A percentile compares a stretch with the other conserved stretches of the same genome.
phyloP scores from a whole-genome alignment of 2,113 vertebrate species.

The Protomyctophum bolini region DNA sequence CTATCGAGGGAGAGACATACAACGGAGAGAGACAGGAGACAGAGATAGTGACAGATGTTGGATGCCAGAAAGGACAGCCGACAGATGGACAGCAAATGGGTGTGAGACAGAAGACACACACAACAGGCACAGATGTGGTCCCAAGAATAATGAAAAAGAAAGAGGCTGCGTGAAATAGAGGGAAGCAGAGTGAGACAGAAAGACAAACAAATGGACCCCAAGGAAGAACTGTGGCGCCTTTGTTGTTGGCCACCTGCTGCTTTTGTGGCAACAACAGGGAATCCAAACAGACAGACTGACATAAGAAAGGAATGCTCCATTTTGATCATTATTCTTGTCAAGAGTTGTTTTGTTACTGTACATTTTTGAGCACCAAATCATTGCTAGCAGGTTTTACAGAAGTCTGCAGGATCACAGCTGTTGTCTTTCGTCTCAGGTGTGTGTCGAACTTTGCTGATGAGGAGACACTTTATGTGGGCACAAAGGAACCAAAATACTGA shows the following conservation, averaged over 20 bases:
- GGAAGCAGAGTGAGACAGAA: neutral
- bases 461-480: too few relatives aligned
- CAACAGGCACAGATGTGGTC: too few relatives aligned
- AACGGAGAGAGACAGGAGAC: too few relatives aligned
- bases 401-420: neutral
- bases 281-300: neutral
- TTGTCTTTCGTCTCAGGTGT: neutral
- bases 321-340: neutral
- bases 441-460: too few relatives aligned
- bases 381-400: neutral
- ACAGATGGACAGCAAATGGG: too few relatives aligned
- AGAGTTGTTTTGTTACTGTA: neutral
- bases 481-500: too few relatives aligned
- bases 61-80: too few relatives aligned
- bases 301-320: neutral
- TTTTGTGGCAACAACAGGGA: neutral
- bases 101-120: too few relatives aligned
- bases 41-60: too few relatives aligned
- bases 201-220: constrained; percentile 22
- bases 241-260: neutral
- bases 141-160: neutral
- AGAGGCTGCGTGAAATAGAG: neutral
- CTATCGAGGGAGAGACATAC: too few relatives aligned
- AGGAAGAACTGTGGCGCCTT: neutral
- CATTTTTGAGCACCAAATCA: neutral